These are phyloP conservation scores for Diplazon laetatorius DNA, from an alignment of 2,888 invertebrate species.

Conservation along the genomic window DNA sequence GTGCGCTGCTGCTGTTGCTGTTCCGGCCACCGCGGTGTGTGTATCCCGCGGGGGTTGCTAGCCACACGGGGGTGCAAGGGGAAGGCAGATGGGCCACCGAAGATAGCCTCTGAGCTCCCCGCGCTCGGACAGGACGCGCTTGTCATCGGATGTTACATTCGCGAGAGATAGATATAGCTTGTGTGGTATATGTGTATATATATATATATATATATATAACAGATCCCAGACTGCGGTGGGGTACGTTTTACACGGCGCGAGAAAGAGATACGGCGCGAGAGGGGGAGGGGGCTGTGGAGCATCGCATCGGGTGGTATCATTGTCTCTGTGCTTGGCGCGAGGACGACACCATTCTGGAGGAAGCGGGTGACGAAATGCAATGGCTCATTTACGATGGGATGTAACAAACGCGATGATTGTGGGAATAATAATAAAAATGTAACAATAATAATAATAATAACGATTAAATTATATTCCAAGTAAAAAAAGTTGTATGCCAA, in stretches of 20 bases:
- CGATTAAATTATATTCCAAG: no score
- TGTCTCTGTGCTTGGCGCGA: conserved; percentile 49
- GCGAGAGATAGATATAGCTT: conserved; percentile 65
- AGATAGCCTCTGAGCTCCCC: conserved; percentile 75
- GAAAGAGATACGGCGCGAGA: conserved; percentile 33
- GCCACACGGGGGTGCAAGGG: conserved; percentile 53
- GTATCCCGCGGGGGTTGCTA: conserved; percentile 51
- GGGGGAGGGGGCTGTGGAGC: conserved; percentile 18
- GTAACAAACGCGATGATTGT: background rate
- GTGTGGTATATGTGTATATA: no score
- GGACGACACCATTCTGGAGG: conserved; percentile 33
- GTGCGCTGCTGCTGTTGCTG: conserved; percentile 55
- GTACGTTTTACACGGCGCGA: conserved; percentile 5
- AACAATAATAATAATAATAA: no score
- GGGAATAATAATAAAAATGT: conserved; percentile 1
- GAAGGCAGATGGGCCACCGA: conserved; percentile 71
- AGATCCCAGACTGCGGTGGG: conserved; percentile 16
- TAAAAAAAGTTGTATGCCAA: no score
- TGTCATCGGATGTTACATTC: conserved; percentile 65
- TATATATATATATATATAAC: conserved; percentile 57
- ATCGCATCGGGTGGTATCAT: conserved; percentile 22
- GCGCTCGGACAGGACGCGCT: conserved; percentile 73
- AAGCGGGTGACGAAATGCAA: conserved; percentile 44
- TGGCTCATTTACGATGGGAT: conserved; percentile 11
- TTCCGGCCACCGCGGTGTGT: conserved; percentile 15